Evolutionary conservation across 2,888 invertebrate species (phyloP), one percentile per base, ranked within the genome.

Genomic region (Podotricha telesiphe): DNA sequence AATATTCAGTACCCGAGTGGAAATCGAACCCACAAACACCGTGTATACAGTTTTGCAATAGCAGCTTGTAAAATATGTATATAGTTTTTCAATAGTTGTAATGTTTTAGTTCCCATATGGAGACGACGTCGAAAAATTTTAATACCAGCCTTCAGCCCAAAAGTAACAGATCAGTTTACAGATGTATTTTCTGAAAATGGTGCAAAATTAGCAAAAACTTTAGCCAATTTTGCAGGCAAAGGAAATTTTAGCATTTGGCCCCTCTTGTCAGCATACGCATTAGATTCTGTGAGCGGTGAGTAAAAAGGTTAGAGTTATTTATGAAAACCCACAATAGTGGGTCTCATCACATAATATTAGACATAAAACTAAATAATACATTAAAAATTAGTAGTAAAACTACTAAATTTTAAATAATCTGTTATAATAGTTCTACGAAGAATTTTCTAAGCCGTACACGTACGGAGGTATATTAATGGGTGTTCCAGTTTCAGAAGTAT

Each of bases 61-160:
- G 6, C 28, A 28, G 6, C 6, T 28, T 28, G 6, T 6, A 4
- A 28, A 28, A 28, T 28, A 28, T 6, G 6, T 28, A 28, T 28
- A 28, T 4, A 28, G 28, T 28, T 28, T 2, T 28, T 28, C 6
- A 28, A 28, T 28, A 28, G 28, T 28, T 28, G 3, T 22, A 4
- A 50, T 50, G 5, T 69, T 71, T 47, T 74, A 93, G 92, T 92
- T 51, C 48, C 88, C 0, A 95, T 95, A 76, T 96, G 96, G 96
- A 91, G 93, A 72, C 84, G 85, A 2, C 89, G 95, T 19, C 86
- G 96, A 6, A 95, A 95, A 82, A 84, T 95, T 67, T 81, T 96
- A 62, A 93, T 95, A 34, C 95, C 95, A 34, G 94, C 95, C 0
- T 96, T 96, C 79, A 95, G 95, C 78, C 95, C 95, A 70, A 94